Percentiles rank a stretch among this genome's conserved stretches.
phyloP scores from a whole-genome alignment of 2,797 vertebrate species.

The Poecilia gillii region DNA sequence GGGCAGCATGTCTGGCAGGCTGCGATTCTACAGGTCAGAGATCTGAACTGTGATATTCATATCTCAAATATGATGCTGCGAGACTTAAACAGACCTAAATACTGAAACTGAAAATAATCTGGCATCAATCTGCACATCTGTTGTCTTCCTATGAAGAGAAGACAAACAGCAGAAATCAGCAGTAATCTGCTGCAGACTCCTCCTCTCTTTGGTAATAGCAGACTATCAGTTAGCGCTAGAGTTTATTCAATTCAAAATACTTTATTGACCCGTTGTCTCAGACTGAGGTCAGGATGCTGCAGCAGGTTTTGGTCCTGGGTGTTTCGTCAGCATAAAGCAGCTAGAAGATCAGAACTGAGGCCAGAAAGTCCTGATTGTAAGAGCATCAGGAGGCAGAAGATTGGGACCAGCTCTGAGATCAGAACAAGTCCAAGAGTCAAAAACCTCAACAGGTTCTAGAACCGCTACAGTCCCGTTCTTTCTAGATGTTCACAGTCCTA shows the following conservation, averaged over 20 bases:
- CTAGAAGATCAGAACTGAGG: not conserved
- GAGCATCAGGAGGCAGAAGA: not conserved
- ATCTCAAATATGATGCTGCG: not conserved
- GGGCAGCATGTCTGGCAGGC: not conserved
- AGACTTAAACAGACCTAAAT: not conserved
- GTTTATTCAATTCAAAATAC: not conserved
- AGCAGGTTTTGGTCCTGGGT: no score
- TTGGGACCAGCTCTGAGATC: not conserved
- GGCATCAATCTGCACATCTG: not conserved
- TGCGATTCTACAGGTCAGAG: not conserved
- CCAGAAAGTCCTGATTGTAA: not conserved
- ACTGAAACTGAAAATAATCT: not conserved
- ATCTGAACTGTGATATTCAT: not conserved
- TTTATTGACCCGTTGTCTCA: no score
- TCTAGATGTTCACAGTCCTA: not conserved
- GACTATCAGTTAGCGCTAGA: not conserved
- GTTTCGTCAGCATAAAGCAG: not conserved
- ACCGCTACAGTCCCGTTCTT: not conserved
- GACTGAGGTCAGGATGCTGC: no score
- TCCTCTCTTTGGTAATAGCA: not conserved
- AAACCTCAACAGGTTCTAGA: not conserved
- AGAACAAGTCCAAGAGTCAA: not conserved
- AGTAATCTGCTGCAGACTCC: not conserved
- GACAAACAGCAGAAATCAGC: not conserved
- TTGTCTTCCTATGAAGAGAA: not conserved